Evolutionary conservation across 2,888 invertebrate species (phyloP).

Genomic region (Pyrrhosoma nymphula): DNA sequence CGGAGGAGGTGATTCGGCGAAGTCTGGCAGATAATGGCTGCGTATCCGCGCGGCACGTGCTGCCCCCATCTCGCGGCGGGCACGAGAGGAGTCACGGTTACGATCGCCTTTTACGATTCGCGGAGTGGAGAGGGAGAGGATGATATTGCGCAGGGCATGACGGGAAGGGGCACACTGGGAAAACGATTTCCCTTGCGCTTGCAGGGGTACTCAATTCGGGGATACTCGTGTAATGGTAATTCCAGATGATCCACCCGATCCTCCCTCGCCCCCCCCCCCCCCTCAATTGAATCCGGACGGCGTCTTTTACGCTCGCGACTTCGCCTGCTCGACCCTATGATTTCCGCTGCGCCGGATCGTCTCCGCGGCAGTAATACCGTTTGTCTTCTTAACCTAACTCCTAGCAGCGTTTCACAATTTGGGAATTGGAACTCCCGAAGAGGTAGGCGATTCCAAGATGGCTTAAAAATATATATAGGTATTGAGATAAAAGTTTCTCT

Average conservation of each 20-base stretch:
- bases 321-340: not conserved
- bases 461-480: not conserved
- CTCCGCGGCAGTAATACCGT: not conserved
- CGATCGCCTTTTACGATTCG: not conserved
- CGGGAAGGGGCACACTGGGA: not conserved
- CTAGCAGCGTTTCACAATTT: not conserved
- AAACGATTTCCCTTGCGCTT: not conserved
- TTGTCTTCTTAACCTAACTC: not conserved
- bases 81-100: not conserved
- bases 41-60: not conserved
- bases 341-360: not conserved
- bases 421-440: not conserved
- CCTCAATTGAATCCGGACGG: not conserved
- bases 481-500: not conserved
- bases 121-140: no score
- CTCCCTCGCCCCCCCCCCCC: not conserved
- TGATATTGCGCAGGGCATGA: not conserved
- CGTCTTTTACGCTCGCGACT: not conserved
- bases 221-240: not conserved
- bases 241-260: not conserved
- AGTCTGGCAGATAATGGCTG: slow-evolving; percentile 6
- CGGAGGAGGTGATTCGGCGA: not conserved
- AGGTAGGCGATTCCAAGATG: not conserved
- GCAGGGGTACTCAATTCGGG: not conserved
- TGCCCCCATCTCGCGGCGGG: not conserved